These are phyloP conservation scores for Drosophila orosa DNA, from an alignment of 1,140 invertebrate species.

Conservation along the genomic window DNA sequence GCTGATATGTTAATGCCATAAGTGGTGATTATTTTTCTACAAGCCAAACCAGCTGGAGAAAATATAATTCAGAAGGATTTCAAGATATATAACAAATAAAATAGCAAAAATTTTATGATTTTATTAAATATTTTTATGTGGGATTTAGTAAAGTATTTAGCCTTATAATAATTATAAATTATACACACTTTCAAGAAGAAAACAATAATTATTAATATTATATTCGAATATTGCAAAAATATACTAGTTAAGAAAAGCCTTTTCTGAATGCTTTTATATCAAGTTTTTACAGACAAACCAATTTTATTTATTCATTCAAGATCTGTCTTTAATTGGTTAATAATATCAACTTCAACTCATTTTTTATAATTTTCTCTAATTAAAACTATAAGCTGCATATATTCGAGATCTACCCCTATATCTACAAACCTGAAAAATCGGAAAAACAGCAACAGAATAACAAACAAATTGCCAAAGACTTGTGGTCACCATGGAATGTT, in stretches of 20 bases:
- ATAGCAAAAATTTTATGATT: too few relatives aligned
- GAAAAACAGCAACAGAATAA: slow-evolving; percentile 15
- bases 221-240: neutral
- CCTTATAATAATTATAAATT: neutral
- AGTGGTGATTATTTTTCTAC: slow-evolving; percentile 5
- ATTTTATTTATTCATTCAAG: neutral
- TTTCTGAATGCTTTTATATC: neutral
- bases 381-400: too few relatives aligned
- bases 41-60: neutral
- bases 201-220: neutral
- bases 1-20: slow-evolving; percentile 32
- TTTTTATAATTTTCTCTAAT: neutral
- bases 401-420: neutral
- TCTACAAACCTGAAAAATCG: slow-evolving; percentile 4
- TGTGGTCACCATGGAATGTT: slow-evolving; percentile 74
- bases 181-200: neutral
- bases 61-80: neutral
- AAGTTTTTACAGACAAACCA: too few relatives aligned
- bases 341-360: neutral
- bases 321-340: neutral
- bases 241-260: neutral
- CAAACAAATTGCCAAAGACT: slow-evolving; percentile 63
- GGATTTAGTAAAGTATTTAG: neutral
- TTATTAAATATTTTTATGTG: neutral
- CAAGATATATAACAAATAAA: neutral